Evolutionary conservation across 1,140 invertebrate species (phyloP).

Genomic region (Delia radicum): DNA sequence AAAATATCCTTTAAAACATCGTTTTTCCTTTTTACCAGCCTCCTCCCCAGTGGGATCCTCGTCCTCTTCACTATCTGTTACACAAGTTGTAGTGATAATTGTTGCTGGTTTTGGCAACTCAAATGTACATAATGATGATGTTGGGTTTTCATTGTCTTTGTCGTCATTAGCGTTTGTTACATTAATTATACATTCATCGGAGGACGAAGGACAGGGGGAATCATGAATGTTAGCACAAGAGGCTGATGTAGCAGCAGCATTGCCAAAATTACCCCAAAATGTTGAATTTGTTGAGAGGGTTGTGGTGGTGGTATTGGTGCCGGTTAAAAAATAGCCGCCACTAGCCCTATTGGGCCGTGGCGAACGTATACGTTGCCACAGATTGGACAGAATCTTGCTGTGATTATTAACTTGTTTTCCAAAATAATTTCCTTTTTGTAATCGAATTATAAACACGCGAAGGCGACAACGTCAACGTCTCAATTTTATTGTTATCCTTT

Average conservation of each 20-base stretch:
- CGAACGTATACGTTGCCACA: constrained; percentile 54
- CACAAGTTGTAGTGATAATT: constrained; percentile 7
- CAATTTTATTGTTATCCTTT: not conserved
- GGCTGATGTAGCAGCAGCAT: not conserved
- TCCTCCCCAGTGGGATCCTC: not conserved
- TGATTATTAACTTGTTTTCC: not conserved
- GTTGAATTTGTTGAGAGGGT: not conserved
- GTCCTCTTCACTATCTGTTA: not conserved
- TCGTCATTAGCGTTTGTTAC: constrained; percentile 36
- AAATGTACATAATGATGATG: not conserved
- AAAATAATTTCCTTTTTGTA: not conserved
- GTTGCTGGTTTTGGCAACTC: constrained; percentile 1
- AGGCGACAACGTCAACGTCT: not conserved
- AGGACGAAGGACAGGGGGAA: constrained; percentile 11
- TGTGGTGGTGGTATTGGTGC: constrained; percentile 27
- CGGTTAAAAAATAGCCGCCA: constrained; percentile 53
- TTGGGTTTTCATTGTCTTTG: not conserved
- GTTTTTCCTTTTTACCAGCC: not conserved
- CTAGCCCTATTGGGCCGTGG: constrained; percentile 55
- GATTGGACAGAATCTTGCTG: constrained; percentile 47
- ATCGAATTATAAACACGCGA: not conserved
- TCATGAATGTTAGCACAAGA: constrained; percentile 19
- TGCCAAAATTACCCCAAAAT: constrained; percentile 6
- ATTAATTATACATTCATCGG: constrained; percentile 53
- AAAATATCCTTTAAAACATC: not conserved